Percentiles rank a stretch among this genome's conserved stretches.
These are phyloP conservation scores for Phortica magna DNA, from an alignment of 2,888 invertebrate genomes.

Conservation along the genomic window DNA sequence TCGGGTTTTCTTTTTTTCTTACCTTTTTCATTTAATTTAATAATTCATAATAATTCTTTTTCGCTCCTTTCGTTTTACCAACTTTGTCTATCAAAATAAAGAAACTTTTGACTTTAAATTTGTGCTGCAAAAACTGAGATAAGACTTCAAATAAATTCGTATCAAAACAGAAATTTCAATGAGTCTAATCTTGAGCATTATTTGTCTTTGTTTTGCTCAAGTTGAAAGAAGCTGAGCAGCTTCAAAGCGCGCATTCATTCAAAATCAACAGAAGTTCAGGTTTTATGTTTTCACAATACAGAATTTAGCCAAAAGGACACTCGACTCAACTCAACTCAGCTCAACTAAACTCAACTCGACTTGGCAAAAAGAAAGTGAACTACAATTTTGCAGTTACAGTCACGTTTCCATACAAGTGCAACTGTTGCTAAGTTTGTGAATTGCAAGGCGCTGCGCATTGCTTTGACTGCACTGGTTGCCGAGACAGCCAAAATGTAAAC, in stretches of 20 bases:
- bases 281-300: slow-evolving; percentile 15
- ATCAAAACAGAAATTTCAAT: background rate
- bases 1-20: too few species aligned
- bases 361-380: slow-evolving; percentile 1
- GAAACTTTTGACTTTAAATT: background rate
- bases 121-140: slow-evolving; percentile 8
- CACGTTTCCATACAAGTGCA: background rate
- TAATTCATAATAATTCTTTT: too few species aligned
- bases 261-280: slow-evolving; percentile 13
- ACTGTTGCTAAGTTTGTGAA: slow-evolving; percentile 10
- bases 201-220: background rate
- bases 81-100: background rate
- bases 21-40: too few species aligned
- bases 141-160: background rate
- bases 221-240: background rate
- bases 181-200: background rate
- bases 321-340: too few species aligned
- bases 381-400: background rate
- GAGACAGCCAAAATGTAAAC: slow-evolving; percentile 39
- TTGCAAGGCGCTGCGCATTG: background rate
- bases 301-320: background rate
- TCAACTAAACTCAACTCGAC: too few species aligned
- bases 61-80: background rate
- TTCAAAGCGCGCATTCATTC: background rate
- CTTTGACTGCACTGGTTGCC: background rate